Base-by-base conservation (phyloP, 2,888 invertebrate species). In the Agrochola lota region DNA sequence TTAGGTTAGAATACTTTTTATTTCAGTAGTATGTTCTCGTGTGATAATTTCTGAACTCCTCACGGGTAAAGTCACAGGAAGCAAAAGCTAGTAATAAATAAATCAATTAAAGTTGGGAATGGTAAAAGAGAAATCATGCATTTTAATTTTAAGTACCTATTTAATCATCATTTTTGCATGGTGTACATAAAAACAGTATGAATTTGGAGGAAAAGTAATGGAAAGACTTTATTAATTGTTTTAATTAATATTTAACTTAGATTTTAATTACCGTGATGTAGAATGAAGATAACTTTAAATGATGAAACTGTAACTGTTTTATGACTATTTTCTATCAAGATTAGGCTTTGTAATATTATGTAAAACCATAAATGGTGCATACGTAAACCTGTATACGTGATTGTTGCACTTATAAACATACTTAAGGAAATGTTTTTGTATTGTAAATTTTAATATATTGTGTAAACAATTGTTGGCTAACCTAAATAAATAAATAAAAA, bases 21-120 rank as follows among this genome's bases (percentile, higher is more conserved):
- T 43, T 26, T 3, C 11, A 4, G 12, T 20, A 67, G 7, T 46
- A 26, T 7, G 4, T 46, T 67, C 43, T 12, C 5, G 3, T 26
- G 26, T 3, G 11, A 26, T 26, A 11, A 43, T 43, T 66, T 17
- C 17, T n/a, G n/a, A 66, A 17, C 40, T 63, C 23, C 40, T n/a
- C 5, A 1, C 0, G 0, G 9, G 17, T n/a, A 2, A 40, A 43
- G 15, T 11, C 2, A 0, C 17, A 0, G 9, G 8, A 35, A 35
- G 35, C 23, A n/a, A 64, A 40, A n/a, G 15, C 17, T n/a, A 35
- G 40, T 40, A 17, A 40, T 64, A 43, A 43, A 66, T 55, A 40
- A 69, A n/a, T 66, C 6, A 57, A 57, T 55, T 9, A 55, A 55
- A 46, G 3, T 72, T 43, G 0, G 26, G 0, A 20, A 59, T 71